Conservation (phyloP, 2,888 invertebrate species). For the Drosophila prostipennis region DNA sequence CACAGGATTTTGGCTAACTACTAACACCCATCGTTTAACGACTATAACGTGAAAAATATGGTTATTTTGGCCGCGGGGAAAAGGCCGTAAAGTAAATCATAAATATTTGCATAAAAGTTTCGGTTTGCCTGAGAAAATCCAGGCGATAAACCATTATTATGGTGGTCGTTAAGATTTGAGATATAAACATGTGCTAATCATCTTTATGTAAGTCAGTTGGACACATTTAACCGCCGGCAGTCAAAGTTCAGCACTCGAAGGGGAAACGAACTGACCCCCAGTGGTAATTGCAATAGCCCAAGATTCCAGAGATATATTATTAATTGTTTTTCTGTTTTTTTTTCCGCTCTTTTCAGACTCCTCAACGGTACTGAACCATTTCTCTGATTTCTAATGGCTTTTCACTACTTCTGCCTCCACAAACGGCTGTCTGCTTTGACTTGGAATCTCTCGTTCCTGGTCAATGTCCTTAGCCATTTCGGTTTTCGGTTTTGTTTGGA, state of each 20-base stretch:
- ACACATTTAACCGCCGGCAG: constrained; percentile 3
- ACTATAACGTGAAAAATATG: background rate
- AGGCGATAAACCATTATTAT: background rate
- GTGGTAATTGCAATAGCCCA: constrained; percentile 32
- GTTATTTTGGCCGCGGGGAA: background rate
- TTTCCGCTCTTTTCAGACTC: background rate
- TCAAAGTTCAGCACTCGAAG: constrained; percentile 9
- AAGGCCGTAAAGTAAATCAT: background rate
- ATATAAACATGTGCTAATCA: background rate
- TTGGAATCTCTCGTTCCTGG: constrained; percentile 47
- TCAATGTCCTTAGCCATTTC: constrained; percentile 65
- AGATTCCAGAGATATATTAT: constrained; percentile 48
- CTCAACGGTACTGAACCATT: constrained; percentile 45
- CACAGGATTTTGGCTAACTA: background rate
- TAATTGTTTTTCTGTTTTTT: constrained; percentile 41
- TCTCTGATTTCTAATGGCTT: constrained; percentile 64
- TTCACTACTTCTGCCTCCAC: constrained; percentile 30
- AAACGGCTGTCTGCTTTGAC: constrained; percentile 30
- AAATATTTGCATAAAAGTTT: constrained; percentile 1
- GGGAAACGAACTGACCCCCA: constrained; percentile 23
- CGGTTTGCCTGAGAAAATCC: background rate
- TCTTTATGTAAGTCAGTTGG: constrained; percentile 23
- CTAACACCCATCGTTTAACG: constrained; percentile 5
- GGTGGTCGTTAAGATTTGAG: background rate
- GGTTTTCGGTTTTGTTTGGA: constrained; percentile 33